Percentiles rank a stretch among this genome's conserved stretches.
These are phyloP conservation scores for Daboia siamensis DNA, from an alignment of 2,113 vertebrate species.

Conservation along the genomic window DNA sequence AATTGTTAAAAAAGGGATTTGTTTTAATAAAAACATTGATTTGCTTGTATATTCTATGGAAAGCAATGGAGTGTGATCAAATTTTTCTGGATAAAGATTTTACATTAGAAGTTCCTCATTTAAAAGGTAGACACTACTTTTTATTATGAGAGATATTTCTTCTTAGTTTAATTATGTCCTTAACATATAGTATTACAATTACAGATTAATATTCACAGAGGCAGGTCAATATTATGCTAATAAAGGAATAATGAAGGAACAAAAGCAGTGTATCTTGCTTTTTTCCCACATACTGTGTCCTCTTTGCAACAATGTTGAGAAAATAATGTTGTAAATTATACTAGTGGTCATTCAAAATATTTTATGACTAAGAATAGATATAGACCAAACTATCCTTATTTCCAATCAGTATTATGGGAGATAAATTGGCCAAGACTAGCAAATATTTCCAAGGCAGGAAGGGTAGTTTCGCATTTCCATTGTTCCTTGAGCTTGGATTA, in stretches of 20 bases:
- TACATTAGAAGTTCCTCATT: background rate
- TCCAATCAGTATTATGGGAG: background rate
- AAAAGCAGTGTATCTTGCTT: background rate
- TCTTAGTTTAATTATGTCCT: background rate
- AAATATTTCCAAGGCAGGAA: background rate
- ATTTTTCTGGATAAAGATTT: background rate
- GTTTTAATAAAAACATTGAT: background rate
- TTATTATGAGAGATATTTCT: background rate
- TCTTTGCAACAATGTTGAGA: background rate
- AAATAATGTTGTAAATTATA: background rate
- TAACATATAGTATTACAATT: background rate
- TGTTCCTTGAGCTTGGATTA: background rate
- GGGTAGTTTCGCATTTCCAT: background rate
- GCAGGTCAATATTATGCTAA: background rate
- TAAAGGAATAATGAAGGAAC: background rate
- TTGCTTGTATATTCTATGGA: background rate
- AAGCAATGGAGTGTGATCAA: background rate
- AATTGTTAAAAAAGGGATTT: constrained; percentile 21
- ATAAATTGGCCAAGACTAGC: background rate
- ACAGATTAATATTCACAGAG: background rate
- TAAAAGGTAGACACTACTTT: background rate
- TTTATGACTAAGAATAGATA: background rate
- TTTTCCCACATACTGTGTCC: background rate
- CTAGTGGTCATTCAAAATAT: background rate
- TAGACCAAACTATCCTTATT: background rate